Conservation (phyloP, 2,888 invertebrate genomes). For the Eurois occulta region DNA sequence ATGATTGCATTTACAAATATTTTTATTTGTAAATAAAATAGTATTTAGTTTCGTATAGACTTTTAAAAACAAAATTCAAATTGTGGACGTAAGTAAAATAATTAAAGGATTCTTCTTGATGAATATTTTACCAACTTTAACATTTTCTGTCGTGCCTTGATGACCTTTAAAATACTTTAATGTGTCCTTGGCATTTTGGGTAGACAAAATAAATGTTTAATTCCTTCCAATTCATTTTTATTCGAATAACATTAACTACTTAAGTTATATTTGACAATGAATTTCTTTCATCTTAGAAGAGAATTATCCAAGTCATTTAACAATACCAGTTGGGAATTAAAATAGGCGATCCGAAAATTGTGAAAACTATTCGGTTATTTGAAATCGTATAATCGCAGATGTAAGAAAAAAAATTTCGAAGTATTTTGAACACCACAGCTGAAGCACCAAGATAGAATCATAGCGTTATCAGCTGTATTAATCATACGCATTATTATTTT, state of each 20-base stretch:
- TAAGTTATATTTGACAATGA: neutral
- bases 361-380: neutral
- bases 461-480: neutral
- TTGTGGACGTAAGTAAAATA: neutral
- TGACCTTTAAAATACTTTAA: too few species aligned
- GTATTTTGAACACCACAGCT: neutral
- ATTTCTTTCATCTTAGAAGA: neutral
- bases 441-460: neutral
- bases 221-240: neutral
- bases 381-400: neutral
- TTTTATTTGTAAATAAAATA: too few species aligned
- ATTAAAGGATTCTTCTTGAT: neutral
- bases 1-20: too few species aligned
- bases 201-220: neutral
- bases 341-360: neutral
- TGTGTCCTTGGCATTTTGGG: neutral
- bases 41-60: too few species aligned
- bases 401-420: neutral
- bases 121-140: slow-evolving; percentile 1
- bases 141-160: neutral
- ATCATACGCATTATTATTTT: neutral
- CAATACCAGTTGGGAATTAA: neutral
- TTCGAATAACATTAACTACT: neutral
- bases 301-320: neutral
- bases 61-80: neutral